Conservation (phyloP, 2,113 vertebrate species). For the Pachypanchax playfairii region DNA sequence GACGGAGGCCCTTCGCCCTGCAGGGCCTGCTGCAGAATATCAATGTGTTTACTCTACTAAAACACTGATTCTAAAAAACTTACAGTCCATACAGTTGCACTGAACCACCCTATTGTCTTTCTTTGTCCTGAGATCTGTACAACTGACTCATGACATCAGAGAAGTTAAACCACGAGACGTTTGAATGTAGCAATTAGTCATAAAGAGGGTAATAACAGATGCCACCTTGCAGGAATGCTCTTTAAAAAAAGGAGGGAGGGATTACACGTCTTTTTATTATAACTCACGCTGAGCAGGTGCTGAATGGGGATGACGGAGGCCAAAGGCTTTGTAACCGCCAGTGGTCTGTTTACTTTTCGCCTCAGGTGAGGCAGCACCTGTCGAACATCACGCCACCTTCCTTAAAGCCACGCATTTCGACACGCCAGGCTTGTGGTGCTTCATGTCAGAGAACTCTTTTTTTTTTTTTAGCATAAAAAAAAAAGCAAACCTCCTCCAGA, state of each 20-base stretch:
- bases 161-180: constrained; percentile 14
- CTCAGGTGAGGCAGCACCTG: constrained; percentile 81
- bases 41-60: constrained; percentile 27
- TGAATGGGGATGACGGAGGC: constrained; percentile 65
- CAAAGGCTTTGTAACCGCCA: constrained; percentile 41
- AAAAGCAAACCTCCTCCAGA: neutral
- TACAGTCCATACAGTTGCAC: constrained; percentile 7
- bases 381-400: constrained; percentile 58
- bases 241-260: constrained; percentile 38
- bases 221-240: constrained; percentile 20
- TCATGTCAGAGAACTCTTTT: constrained; percentile 4
- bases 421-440: constrained; percentile 49
- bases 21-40: constrained; percentile 40
- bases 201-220: constrained; percentile 51
- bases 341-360: constrained; percentile 68
- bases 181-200: constrained; percentile 63
- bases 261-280: constrained; percentile 63
- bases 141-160: neutral
- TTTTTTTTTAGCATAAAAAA: too few relatives aligned
- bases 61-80: constrained; percentile 11
- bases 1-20: constrained; percentile 31
- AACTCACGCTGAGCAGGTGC: constrained; percentile 77
- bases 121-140: neutral
- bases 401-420: constrained; percentile 73
- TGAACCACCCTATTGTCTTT: neutral